phyloP scores from a whole-genome alignment of 2,888 invertebrate genomes.

The Lutraria lutraria region DNA sequence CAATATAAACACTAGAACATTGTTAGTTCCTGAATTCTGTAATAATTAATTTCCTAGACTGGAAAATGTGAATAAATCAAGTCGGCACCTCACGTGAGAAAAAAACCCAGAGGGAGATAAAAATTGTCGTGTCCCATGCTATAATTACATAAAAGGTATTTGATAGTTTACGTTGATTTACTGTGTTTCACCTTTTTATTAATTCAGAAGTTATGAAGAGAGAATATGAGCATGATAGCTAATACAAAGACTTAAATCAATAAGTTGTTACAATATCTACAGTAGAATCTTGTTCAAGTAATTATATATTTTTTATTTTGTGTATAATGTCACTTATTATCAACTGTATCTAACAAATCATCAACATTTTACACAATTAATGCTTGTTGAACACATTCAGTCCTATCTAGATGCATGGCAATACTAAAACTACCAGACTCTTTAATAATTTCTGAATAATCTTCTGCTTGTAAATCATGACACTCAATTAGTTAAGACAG shows the following conservation, averaged over 20 bases:
- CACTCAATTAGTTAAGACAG: slow-evolving; percentile 42
- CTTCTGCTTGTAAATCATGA: slow-evolving; percentile 14
- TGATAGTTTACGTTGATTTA: slow-evolving; percentile 20
- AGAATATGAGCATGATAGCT: not conserved
- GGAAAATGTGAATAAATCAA: slow-evolving; percentile 4
- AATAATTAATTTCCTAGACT: slow-evolving; percentile 11
- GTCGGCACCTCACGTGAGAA: slow-evolving; percentile 1
- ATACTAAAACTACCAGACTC: not conserved
- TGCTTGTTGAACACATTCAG: not conserved
- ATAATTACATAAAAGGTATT: slow-evolving; percentile 1
- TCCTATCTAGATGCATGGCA: not conserved
- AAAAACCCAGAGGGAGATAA: not conserved
- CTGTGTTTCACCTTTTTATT: slow-evolving; percentile 10
- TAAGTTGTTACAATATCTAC: slow-evolving; percentile 35
- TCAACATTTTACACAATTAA: no score
- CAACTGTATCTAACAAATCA: not conserved
- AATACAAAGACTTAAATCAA: slow-evolving; percentile 32
- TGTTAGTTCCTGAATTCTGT: slow-evolving; percentile 3
- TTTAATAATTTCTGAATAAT: slow-evolving; percentile 24
- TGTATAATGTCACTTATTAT: slow-evolving; percentile 20
- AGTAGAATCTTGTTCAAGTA: slow-evolving; percentile 26
- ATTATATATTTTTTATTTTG: slow-evolving; percentile 29
- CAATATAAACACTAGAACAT: not conserved
- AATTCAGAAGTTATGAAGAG: slow-evolving; percentile 31
- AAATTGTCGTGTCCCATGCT: not conserved